Evolutionary conservation across 2,888 invertebrate genomes (phyloP), one percentile per base, ranked within the genome.

Genomic region (Timema cristinae): DNA sequence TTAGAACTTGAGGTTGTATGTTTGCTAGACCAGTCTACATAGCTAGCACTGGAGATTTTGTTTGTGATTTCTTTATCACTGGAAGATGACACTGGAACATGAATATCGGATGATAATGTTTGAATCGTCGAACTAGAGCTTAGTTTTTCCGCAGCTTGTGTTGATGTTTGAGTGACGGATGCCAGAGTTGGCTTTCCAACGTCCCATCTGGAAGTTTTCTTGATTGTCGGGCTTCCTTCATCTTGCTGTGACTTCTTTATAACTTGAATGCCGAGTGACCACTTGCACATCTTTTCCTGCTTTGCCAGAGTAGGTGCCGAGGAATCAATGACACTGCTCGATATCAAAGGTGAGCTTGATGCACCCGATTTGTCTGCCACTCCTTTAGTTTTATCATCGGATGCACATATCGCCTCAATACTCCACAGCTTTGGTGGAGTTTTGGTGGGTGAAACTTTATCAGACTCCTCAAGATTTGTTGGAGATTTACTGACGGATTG

Each of bases 131-230:
- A 72, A 59, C 59, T 49, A 59, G 67, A 69, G 63, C 70, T 71
- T 50, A 48, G n/a, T 71, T 75, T 73, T 51, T 47, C 70, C 66
- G 70, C 73, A 68, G 63, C 67, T 71, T 59, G 52, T 49, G 50
- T 66, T 50, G 72, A 67, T 54, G 11, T 16, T 51, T 6, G 59
- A 52, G 32, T 47, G 66, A 50, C 69, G 50, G 11, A 15, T 59
- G 16, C 47, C 48, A 68, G 66, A 48, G 47, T 32, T 2, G 82
- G 81, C 72, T 79, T 81, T 11, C 83, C 83, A 0, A 85, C 83
- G 72, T 85, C 85, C 84, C 84, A 85, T 70, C 84, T 80, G 2
- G 83, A 84, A 71, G 80, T 78, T 75, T 81, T 82, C 71, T 81
- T 82, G 11, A 77, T 68, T 32, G 32, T 32, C 1, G 77, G 68